Conservation (phyloP, 2,888 invertebrate species). For the Volucella zonaria region DNA sequence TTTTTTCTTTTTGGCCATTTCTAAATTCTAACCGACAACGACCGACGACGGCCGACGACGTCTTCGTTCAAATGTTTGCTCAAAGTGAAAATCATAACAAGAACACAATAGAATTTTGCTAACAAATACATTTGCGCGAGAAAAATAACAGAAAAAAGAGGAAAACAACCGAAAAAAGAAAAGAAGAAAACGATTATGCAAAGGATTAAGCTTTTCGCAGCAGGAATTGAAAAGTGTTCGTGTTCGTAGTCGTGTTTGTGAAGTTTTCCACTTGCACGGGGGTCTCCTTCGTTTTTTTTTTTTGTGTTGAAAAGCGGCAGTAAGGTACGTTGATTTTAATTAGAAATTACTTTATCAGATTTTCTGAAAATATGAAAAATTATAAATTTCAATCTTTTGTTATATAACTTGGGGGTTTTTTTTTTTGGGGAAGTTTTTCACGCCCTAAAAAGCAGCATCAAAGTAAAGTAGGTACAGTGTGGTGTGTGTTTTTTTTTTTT, state of each 20-base stretch:
- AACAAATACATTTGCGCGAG: conserved; percentile 68
- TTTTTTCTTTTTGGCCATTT: conserved; percentile 20
- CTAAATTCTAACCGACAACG: neutral
- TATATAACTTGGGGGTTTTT: conserved; percentile 58
- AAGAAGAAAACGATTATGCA: conserved; percentile 70
- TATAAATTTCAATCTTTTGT: conserved; percentile 55
- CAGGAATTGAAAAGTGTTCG: conserved; percentile 69
- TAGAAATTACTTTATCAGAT: conserved; percentile 70
- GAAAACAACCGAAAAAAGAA: conserved; percentile 30
- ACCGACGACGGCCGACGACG: neutral
- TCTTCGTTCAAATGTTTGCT: conserved; percentile 65
- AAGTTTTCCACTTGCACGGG: conserved; percentile 70
- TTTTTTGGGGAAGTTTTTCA: conserved; percentile 31
- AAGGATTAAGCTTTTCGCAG: conserved; percentile 73
- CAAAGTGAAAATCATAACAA: conserved; percentile 71
- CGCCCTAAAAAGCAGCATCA: conserved; percentile 68
- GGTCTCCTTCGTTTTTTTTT: conserved; percentile 35
- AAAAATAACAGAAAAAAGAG: conserved; percentile 35
- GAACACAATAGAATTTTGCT: conserved; percentile 70
- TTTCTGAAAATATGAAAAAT: conserved; percentile 31
- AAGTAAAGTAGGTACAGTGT: conserved; percentile 33
- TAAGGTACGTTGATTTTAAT: conserved; percentile 72
- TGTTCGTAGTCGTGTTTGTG: conserved; percentile 10
- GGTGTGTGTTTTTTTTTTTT: conserved; percentile 24
- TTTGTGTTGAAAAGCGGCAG: conserved; percentile 55